These are phyloP conservation scores for Vireo griseus DNA, from an alignment of 2,797 vertebrate species.

Conservation along the genomic window DNA sequence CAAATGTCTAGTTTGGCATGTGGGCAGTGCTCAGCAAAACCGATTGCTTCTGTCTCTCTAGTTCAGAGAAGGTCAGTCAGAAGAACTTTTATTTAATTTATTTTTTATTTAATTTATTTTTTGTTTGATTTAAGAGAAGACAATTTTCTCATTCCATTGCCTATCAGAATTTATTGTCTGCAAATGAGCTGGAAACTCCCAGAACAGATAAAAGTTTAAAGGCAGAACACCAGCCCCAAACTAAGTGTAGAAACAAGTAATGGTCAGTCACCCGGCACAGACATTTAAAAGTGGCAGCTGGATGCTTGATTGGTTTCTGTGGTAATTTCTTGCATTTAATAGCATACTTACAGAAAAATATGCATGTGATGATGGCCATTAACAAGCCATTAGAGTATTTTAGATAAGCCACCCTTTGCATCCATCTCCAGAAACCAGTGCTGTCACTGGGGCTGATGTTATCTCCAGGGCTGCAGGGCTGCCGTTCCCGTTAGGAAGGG, in stretches of 20 bases:
- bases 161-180: not conserved
- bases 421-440: not conserved
- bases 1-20: not conserved
- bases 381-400: not conserved
- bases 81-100: not conserved
- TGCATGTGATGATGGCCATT: rapidly evolving
- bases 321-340: not conserved
- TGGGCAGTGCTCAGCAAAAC: not conserved
- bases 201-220: not conserved
- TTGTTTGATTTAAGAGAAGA: not conserved
- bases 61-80: not conserved
- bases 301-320: not conserved
- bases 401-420: not conserved
- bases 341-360: not conserved
- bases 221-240: not conserved
- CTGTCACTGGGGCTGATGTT: not conserved
- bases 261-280: rapidly evolving
- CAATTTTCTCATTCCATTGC: not conserved
- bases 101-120: not conserved
- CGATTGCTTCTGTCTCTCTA: constrained; percentile 14
- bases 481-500: not conserved
- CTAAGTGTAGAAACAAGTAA: not conserved
- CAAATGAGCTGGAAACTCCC: not conserved
- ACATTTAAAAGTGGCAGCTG: not conserved
- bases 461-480: not conserved